Base-by-base conservation (phyloP, 2,113 vertebrate species). In the Archocentrus centrarchus region DNA sequence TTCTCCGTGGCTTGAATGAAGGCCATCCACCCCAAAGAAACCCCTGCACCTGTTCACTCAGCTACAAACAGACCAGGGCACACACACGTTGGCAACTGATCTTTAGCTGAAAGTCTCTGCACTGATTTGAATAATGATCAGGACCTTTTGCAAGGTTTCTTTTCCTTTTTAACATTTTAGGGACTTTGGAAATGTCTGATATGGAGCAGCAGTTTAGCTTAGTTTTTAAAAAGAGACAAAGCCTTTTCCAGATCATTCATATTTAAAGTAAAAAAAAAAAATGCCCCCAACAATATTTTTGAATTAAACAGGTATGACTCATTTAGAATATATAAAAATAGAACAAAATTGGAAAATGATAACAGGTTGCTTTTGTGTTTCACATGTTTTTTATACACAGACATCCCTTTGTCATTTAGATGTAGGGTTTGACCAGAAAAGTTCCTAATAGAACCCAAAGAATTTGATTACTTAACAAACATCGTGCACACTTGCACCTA, bases 31-130 rank as follows among this genome's bases (percentile, higher is more conserved):
- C 78, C 77, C 24, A 60, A 18, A 2, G 4, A 75, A 82, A 88
- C 79, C 86, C 39, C 57, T 79, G 84, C 86, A 88, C 60, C 86
- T 92, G 84, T 85, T 85, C 77, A 64, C 81, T 77, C 22, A 7
- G 30, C 24, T 37, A 58, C 8, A 20, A 22, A 8, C 59, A 82
- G 24, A 61, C 47, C 14, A 11, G 10, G 4, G n/a, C 55, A 59
- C 53, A 47, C 62, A 59, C 44, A 80, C n/a, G 17, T 13, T 37
- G n/a, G 44, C 20, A 7, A 10, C 22, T 70, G 32, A 41, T 68
- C 32, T 77, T 59, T 37, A n/a, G 59, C 58, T 37, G 27, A 63
- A 18, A 83, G 63, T 57, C 17, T 15, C 7, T 75, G 73, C 85
- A 83, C 75, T 39, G n/a, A 85, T 80, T 27, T 76, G 59, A 92